Conservation (phyloP, 2,888 invertebrate genomes). For the Tinea semifulvella region DNA sequence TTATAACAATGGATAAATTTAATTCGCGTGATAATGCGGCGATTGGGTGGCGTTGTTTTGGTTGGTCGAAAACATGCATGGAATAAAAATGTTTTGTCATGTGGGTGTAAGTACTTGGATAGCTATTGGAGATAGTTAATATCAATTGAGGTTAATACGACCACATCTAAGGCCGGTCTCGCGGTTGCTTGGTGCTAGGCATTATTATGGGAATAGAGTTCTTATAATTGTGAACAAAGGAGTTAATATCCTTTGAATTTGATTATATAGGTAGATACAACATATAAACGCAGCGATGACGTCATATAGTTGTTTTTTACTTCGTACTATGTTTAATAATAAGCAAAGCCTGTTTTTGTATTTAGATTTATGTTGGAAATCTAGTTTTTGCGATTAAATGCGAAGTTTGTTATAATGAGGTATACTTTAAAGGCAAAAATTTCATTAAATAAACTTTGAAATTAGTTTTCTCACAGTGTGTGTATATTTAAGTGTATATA, state of each 20-base stretch:
- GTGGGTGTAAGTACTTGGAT: not conserved
- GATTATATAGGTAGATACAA: no score
- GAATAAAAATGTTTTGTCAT: not conserved
- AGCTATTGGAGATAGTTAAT: not conserved
- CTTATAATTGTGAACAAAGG: no score
- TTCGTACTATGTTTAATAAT: not conserved
- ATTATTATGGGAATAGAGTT: no score
- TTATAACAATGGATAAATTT: constrained; percentile 41
- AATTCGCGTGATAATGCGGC: constrained; percentile 2
- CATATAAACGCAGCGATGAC: not conserved
- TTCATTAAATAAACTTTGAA: no score
- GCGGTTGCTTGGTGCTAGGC: no score
- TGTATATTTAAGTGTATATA: no score
- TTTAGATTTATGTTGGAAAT: not conserved
- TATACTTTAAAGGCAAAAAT: no score
- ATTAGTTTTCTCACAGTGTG: no score
- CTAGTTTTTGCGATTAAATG: not conserved
- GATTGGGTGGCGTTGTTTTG: not conserved
- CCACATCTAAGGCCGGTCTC: not conserved
- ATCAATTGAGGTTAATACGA: constrained; percentile 8
- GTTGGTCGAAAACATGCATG: not conserved
- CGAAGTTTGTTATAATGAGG: no score
- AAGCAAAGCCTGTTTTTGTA: not conserved
- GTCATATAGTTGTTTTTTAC: not conserved
- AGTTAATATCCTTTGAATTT: no score